Evolutionary conservation across 2,113 vertebrate species (phyloP), one percentile per base, ranked within the genome.

Genomic region (Lepidothrix coronata): DNA sequence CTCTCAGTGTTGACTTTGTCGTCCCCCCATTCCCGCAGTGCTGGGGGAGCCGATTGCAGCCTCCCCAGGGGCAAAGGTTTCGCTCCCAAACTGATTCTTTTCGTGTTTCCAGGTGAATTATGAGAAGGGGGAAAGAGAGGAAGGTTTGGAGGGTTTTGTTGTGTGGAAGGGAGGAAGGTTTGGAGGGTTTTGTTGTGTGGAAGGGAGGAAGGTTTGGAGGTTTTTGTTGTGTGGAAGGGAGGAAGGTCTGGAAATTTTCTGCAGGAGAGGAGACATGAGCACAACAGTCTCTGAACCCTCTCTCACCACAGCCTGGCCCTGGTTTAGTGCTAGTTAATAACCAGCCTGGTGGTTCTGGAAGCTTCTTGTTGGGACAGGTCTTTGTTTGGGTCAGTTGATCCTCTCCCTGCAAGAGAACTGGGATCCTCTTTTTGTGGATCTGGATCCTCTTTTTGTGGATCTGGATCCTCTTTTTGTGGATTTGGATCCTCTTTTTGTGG

Each of bases 1-100:
- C 1, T 23, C 49, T 73, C 2, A 0, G 3, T 0, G 8, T 33
- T 70, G 75, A 2, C 25, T 58, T 58, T 55, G 44, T 33, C 4
- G 0, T 28, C 5, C 3, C 8, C 3, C 22, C 1, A 2, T 33
- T n/a, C 12, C 61, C 85, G 28, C 41, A 25, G 43, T 4, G 14
- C 72, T 30, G n/a, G 46, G 44, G n/a, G 33, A 58, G 61, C 20
- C 0, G 5, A 30, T 68, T 75, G 61, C 25, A 41, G 25, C 59
- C 16, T 39, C 16, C 25, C 16, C 35, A 39, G 59, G 59, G 25
- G 18, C 18, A 19, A 39, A 37, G 14, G 37, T 11, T 27, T 9
- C 24, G 28, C 27, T 39, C 39, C 37, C 37, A 39, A 25, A 62
- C 37, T 28, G 16, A 28, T 20, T 39, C 6, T 25, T 27, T 62